Base-by-base conservation (phyloP, 1,140 invertebrate species). In the Goniozus legneri region DNA sequence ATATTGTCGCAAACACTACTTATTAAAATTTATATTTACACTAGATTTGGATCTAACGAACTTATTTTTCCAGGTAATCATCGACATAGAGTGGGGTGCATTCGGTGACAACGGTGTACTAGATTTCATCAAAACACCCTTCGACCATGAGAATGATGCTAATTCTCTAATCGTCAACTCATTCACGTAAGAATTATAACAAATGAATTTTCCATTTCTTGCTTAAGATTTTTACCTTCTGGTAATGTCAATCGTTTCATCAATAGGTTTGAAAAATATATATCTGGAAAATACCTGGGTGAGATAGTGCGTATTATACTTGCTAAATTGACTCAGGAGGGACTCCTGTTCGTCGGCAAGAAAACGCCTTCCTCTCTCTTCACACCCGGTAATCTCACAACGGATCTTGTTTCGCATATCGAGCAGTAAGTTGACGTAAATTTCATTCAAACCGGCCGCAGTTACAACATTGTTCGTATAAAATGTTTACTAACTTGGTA, bases 1-100 rank as follows among this genome's bases (percentile, higher is more conserved):
- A n/a, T n/a, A n/a, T n/a, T n/a, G n/a, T n/a, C n/a, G n/a, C n/a
- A n/a, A n/a, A n/a, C n/a, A n/a, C n/a, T n/a, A n/a, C n/a, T n/a
- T n/a, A n/a, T n/a, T n/a, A n/a, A n/a, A n/a, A n/a, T n/a, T n/a
- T n/a, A n/a, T n/a, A n/a, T n/a, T n/a, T n/a, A n/a, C n/a, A n/a
- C n/a, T n/a, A n/a, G n/a, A n/a, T n/a, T n/a, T n/a, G n/a, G n/a
- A n/a, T n/a, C n/a, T n/a, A n/a, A 27, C 10, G 10, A 6, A 27
- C 33, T 53, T 20, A 2, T 33, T 41, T 15, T 42, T 47, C 12
- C 18, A 90, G 83, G 84, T 89, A 31, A 81, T 89, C 44, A 84
- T 91, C 46, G 88, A 91, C 62, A 85, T 86, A 30, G 89, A 92
- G 70, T 89, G 86, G 84, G 89, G 89, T 54, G 88, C 86, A n/a